Base-by-base conservation (phyloP, 2,888 invertebrate genomes). In the Coleophora flavipennella region DNA sequence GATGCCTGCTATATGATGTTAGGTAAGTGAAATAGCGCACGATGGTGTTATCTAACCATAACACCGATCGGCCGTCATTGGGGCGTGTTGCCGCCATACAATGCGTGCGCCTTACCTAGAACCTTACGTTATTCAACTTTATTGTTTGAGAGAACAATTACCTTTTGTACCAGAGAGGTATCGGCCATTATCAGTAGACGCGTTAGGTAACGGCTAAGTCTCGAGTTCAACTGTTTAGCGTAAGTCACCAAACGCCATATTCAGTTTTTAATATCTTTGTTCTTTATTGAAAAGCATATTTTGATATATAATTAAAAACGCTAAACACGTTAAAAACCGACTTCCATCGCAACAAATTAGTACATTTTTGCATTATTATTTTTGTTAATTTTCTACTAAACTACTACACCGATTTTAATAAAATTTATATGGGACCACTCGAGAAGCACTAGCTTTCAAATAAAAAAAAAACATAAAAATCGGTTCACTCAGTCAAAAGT, bases 111-210 rank as follows among this genome's bases (percentile, higher is more conserved):
- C 60, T 72, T 80, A 77, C 79, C 66, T 80, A 79, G 79, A 79
- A 79, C 64, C 67, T 73, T 70, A 65, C 72, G 66, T 74, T 76
- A 74, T 72, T 71, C 67, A 69, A 68, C 74, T 72, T 78, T 70
- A 81, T 83, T 80, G 80, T 81, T 80, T 71, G 58, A 72, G 73
- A 76, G 80, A 83, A 84, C 83, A 84, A 83, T 83, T 76, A 79
- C 80, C 81, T 75, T 81, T 84, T 83, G 81, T 83, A 74, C 61
- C 62, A 65, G 66, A 62, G 66, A 57, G 64, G 63, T 73, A 75
- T 74, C 70, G 75, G 62, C 55, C 67, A 69, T 76, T 76, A 78
- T 77, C 76, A 70, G 71, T 68, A 69, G 65, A 67, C 62, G 69
- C 64, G 63, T 76, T 78, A 72, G 66, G 65, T 77, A 77, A 75